Conservation (phyloP, 1,140 invertebrate species). For the Drosophila sp. region DNA sequence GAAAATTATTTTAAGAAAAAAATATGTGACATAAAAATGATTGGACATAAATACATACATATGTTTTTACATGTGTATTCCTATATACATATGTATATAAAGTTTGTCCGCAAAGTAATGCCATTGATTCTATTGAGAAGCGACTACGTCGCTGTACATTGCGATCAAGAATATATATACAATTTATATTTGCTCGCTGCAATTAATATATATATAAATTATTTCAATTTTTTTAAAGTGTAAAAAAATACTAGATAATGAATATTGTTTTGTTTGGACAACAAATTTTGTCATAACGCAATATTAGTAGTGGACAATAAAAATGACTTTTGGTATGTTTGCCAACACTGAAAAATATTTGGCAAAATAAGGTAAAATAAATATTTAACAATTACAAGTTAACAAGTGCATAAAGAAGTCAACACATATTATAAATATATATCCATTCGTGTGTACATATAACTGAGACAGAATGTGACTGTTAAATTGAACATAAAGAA, state of each 20-base stretch:
- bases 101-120: background rate
- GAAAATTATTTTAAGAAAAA: too few relatives aligned
- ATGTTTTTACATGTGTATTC: too few relatives aligned
- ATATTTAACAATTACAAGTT: conserved; percentile 17
- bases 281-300: conserved; percentile 1
- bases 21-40: too few relatives aligned
- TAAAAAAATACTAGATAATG: conserved; percentile 5
- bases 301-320: conserved; percentile 16
- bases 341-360: conserved; percentile 45
- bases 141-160: background rate
- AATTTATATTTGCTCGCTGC: too few relatives aligned
- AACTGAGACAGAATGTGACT: background rate
- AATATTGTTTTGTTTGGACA: conserved; percentile 9
- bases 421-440: background rate
- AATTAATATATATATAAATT: background rate
- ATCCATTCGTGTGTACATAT: background rate
- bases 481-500: too few relatives aligned
- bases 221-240: background rate
- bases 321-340: conserved; percentile 11
- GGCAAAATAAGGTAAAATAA: conserved; percentile 55
- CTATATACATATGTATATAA: too few relatives aligned
- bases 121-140: background rate
- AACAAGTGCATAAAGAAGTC: background rate
- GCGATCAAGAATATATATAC: background rate
- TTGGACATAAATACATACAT: too few relatives aligned